Base-by-base conservation (phyloP, 2,797 vertebrate species). In the Pitangus sulphuratus region DNA sequence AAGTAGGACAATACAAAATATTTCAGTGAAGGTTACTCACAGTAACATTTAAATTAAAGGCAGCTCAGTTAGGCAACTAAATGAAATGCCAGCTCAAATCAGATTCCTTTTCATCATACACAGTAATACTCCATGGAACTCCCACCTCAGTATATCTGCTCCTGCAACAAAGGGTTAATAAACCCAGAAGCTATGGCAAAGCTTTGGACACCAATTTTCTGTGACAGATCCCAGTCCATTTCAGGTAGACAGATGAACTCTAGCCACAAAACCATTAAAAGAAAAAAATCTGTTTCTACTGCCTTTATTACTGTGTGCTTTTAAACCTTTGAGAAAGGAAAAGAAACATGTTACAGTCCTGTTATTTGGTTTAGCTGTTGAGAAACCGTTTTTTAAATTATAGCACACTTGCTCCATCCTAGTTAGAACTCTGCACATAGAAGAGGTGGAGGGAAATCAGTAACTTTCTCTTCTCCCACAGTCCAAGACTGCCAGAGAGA, bases 101-200 rank as follows among this genome's bases (percentile, higher is more conserved):
- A 28, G 1, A 0, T 58, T 85, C 22, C 44, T 65, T 31, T n/a
- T 51, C 65, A 12, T 56, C 26, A 68, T 24, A 13, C n/a, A 76
- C 3, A 40, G 20, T 9, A 80, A 77, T 37, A 26, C 48, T 12
- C 28, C 47, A 20, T 42, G 16, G 24, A 92, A 80, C n/a, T 81
- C 45, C n/a, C 33, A 45, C 8, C 4, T 22, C 13, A 60, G 35
- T 12, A 39, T 12, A 64, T 10, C 44, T 30, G 54, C 39, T 77
- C 37, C 69, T 20, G 26, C 33, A 92, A 37, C 11, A 90, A 74
- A 47, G 65, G 45, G 47, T 90, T 86, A 93, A 92, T 65, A 65
- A 81, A 69, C 4, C 28, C 37, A 42, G 48, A 47, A 60, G 15
- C 35, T 76, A 22, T 16, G 44, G 58, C 50, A 94, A 15, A 24